Evolutionary conservation across 2,797 vertebrate genomes (phyloP).

Genomic region (Somateria mollissima): DNA sequence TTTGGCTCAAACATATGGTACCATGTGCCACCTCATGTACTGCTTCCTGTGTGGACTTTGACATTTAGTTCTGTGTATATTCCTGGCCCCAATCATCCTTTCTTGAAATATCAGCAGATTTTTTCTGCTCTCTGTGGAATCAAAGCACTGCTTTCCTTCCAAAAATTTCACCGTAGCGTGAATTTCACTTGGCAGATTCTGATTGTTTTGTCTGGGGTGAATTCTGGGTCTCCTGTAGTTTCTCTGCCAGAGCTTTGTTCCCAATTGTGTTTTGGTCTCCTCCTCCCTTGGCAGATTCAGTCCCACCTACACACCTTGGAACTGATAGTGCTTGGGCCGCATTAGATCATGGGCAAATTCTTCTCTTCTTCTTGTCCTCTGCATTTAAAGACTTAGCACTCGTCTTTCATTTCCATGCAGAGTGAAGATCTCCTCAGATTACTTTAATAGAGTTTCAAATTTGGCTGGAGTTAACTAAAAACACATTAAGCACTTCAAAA

Average conservation of each 20-base stretch:
- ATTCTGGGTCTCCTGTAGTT: neutral
- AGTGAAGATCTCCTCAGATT: neutral
- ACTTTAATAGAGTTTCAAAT: conserved; percentile 3
- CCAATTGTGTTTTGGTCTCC: neutral
- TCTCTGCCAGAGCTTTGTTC: neutral
- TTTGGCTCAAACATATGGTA: neutral
- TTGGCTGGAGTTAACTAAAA: conserved; percentile 4
- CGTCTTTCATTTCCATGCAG: neutral
- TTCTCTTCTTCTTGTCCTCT: neutral
- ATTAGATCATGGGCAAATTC: neutral
- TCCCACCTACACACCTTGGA: neutral
- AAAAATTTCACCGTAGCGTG: neutral
- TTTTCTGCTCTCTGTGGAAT: neutral
- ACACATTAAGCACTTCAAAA: conserved; percentile 9
- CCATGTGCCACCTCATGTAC: neutral
- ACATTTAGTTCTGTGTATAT: neutral
- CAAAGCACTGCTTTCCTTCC: neutral
- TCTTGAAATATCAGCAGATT: neutral
- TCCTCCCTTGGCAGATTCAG: neutral
- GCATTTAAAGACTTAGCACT: neutral
- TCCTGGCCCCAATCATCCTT: neutral
- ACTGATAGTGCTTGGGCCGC: neutral
- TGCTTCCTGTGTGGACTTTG: neutral
- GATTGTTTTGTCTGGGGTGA: neutral
- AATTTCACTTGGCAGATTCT: neutral